These are phyloP conservation scores for Enhydra lutris DNA, from an alignment of 2,113 vertebrate species.

Conservation along the genomic window DNA sequence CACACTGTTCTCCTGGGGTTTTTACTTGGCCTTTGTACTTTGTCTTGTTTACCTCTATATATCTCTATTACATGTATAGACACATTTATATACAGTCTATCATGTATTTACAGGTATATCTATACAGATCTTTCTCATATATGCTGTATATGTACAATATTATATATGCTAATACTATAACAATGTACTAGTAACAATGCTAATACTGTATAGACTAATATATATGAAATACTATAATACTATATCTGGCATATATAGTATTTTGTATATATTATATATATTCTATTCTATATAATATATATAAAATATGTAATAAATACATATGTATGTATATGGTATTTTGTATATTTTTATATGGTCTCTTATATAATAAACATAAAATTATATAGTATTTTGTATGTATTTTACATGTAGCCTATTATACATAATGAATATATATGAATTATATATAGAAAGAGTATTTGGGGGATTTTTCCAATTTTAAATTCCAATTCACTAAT, in stretches of 20 bases:
- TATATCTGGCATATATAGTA: background rate
- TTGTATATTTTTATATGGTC: background rate
- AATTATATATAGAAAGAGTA: background rate
- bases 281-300: background rate
- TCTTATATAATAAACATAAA: background rate
- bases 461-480: background rate
- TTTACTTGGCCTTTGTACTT: background rate
- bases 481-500: background rate
- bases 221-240: background rate
- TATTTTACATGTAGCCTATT: background rate
- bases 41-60: background rate
- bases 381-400: background rate
- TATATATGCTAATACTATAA: background rate
- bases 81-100: background rate
- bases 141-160: background rate
- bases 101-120: background rate
- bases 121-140: background rate
- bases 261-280: background rate
- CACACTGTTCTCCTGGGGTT: background rate
- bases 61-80: background rate
- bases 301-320: background rate
- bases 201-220: background rate
- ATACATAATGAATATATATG: background rate
- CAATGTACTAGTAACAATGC: background rate
- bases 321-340: background rate